These are phyloP conservation scores for Siniperca undulata DNA, from an alignment of 2,797 vertebrate genomes.

Conservation along the genomic window DNA sequence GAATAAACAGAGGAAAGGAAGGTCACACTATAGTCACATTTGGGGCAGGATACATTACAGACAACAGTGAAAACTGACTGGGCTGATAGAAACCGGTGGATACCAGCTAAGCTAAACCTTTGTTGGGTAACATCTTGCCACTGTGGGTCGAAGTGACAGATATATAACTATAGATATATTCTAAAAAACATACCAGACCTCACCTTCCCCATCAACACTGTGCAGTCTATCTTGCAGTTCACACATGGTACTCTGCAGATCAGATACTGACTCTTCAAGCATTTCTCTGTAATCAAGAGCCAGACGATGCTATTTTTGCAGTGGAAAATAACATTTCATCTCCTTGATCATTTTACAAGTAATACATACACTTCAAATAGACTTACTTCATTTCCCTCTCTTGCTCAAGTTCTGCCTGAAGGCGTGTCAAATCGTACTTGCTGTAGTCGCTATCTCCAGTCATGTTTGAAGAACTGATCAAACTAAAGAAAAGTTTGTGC, in stretches of 20 bases:
- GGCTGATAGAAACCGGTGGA: background rate
- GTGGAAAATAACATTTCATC: background rate
- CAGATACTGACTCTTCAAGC: conserved; percentile 87
- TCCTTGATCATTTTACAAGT: background rate
- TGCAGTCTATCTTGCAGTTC: conserved; percentile 88
- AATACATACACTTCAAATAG: background rate
- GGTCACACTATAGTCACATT: background rate
- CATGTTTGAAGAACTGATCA: conserved; percentile 51
- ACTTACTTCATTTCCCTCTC: conserved; percentile 83
- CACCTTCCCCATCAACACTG: conserved; percentile 88
- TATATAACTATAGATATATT: background rate
- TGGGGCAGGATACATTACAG: background rate
- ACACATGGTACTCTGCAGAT: conserved; percentile 84
- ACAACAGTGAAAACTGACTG: background rate
- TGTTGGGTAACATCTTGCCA: background rate
- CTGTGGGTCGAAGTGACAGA: background rate
- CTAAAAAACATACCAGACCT: background rate
- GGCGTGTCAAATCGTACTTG: conserved; percentile 62
- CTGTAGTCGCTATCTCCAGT: conserved; percentile 60
- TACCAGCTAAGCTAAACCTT: background rate
- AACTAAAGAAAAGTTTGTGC: conserved; percentile 40
- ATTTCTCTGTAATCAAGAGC: conserved; percentile 81
- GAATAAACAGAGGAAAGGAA: conserved; percentile 10
- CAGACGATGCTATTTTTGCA: background rate
- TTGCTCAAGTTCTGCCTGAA: conserved; percentile 78